A percentile compares a stretch with the other conserved stretches of the same genome.
Evolutionary conservation across 2,113 vertebrate species (phyloP).

Genomic region (Phyllopteryx taeniolatus): DNA sequence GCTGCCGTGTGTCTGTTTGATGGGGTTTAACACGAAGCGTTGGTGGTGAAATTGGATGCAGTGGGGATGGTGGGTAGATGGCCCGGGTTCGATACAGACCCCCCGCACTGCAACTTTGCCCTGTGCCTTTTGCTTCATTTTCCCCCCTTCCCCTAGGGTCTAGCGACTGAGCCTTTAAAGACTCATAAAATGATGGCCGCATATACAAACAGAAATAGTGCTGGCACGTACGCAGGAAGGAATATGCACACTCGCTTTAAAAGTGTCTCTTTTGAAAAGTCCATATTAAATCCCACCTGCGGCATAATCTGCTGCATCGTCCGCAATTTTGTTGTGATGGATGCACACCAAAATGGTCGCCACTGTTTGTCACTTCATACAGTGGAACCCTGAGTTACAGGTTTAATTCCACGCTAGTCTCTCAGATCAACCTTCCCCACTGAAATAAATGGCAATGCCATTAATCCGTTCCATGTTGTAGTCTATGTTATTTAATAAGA

Average conservation of each 20-base stretch:
- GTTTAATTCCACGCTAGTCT: not conserved
- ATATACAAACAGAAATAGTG: conserved; percentile 32
- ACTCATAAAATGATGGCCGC: conserved; percentile 35
- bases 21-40: conserved; percentile 98
- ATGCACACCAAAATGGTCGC: conserved; percentile 4
- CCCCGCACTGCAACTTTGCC: conserved; percentile 83
- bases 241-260: conserved; percentile 36
- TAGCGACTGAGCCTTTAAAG: conserved; percentile 73
- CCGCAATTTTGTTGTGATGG: conserved; percentile 33
- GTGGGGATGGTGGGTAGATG: conserved; percentile 94
- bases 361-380: not conserved
- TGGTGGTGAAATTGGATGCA: conserved; percentile 99
- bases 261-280: conserved; percentile 40
- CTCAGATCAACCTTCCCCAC: not conserved
- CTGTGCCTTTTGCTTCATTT: conserved; percentile 52
- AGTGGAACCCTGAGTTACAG: not conserved
- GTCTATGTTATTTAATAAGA: too few species aligned
- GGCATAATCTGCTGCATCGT: conserved; percentile 46
- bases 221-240: conserved; percentile 11
- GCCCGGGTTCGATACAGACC: conserved; percentile 93
- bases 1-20: conserved; percentile 95
- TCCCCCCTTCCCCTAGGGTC: conserved; percentile 64
- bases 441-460: too few species aligned
- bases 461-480: too few species aligned
- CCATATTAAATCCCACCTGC: conserved; percentile 48